Evolutionary conservation across 2,888 invertebrate genomes (phyloP).

Genomic region (Agelastica alni): DNA sequence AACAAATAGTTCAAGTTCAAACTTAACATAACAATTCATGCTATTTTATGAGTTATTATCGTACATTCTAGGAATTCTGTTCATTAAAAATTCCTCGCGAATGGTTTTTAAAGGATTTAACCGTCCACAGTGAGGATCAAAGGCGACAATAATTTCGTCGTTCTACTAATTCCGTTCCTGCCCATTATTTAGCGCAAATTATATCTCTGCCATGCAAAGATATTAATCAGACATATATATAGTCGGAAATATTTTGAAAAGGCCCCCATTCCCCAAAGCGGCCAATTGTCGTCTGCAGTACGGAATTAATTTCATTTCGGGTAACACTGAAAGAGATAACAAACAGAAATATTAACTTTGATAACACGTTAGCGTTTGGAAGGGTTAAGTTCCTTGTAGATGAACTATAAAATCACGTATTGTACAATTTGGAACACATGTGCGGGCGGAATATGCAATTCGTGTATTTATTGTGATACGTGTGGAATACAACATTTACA

Average conservation of each 20-base stretch:
- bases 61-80: too few relatives aligned
- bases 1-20: too few relatives aligned
- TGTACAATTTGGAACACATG: background rate
- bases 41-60: too few relatives aligned
- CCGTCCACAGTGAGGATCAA: background rate
- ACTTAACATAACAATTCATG: too few relatives aligned
- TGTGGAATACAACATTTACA: too few relatives aligned
- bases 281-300: conserved; percentile 7
- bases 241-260: conserved; percentile 6
- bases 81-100: too few relatives aligned
- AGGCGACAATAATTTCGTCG: conserved; percentile 1
- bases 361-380: conserved; percentile 11
- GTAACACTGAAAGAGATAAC: conserved; percentile 6
- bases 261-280: conserved; percentile 6
- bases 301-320: conserved; percentile 6
- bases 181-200: background rate
- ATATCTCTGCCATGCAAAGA: background rate
- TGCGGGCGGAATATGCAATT: too few relatives aligned
- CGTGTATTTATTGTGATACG: too few relatives aligned
- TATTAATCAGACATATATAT: conserved; percentile 5
- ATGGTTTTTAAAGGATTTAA: background rate
- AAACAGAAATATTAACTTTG: conserved; percentile 16
- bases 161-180: background rate
- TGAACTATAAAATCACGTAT: background rate
- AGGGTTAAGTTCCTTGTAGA: background rate